These are phyloP conservation scores for Lates calcarifer DNA, from an alignment of 2,113 vertebrate species.

Conservation along the genomic window DNA sequence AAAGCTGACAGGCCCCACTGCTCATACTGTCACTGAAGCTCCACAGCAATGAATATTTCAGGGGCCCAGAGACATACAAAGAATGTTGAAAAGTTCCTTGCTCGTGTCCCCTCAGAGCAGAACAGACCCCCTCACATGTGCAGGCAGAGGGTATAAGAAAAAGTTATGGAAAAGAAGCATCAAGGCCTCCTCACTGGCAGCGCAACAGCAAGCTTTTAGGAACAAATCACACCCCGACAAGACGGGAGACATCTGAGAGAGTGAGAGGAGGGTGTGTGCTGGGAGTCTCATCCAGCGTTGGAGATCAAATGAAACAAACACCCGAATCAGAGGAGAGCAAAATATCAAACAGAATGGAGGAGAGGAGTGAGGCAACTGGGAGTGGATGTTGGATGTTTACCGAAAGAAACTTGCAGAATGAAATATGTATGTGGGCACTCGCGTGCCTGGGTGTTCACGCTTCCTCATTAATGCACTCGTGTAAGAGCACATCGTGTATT, in stretches of 20 bases:
- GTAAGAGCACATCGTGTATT: slow-evolving; percentile 22
- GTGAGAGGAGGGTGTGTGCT: slow-evolving; percentile 37
- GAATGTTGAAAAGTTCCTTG: slow-evolving; percentile 76
- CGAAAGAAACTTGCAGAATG: slow-evolving; percentile 65
- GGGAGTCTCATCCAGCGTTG: slow-evolving; percentile 60
- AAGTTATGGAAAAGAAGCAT: slow-evolving; percentile 61
- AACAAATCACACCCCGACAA: slow-evolving; percentile 70
- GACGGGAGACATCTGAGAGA: slow-evolving; percentile 38
- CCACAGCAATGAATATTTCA: slow-evolving; percentile 82
- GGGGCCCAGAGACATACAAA: slow-evolving; percentile 72
- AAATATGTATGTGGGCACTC: slow-evolving; percentile 68
- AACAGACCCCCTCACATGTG: slow-evolving; percentile 70
- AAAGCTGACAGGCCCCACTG: slow-evolving; percentile 78
- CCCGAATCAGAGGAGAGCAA: slow-evolving; percentile 74
- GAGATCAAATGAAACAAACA: slow-evolving; percentile 82
- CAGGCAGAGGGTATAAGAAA: slow-evolving; percentile 58
- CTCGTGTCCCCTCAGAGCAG: slow-evolving; percentile 66
- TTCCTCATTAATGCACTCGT: slow-evolving; percentile 52
- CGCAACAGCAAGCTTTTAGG: slow-evolving; percentile 67
- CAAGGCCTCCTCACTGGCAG: slow-evolving; percentile 60
- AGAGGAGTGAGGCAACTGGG: slow-evolving; percentile 70
- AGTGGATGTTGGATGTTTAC: slow-evolving; percentile 75
- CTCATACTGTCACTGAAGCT: slow-evolving; percentile 75
- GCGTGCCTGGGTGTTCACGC: slow-evolving; percentile 26
- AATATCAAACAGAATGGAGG: slow-evolving; percentile 79